Evolutionary conservation across 2,888 invertebrate genomes (phyloP).

Genomic region (Lithosia quadra): DNA sequence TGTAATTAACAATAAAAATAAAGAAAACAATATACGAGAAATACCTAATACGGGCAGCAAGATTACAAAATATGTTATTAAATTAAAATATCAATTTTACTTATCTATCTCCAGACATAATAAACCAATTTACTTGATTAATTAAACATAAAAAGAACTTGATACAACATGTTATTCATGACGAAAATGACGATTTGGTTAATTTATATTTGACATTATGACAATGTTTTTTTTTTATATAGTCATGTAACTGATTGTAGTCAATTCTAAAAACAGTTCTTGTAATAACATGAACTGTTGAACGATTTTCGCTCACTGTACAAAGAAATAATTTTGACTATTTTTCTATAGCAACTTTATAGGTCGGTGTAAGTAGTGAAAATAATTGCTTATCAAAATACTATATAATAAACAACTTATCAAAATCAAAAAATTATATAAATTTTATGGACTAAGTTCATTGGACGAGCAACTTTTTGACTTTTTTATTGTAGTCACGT

Average conservation of each 20-base stretch:
- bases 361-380: neutral
- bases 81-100: slow-evolving; percentile 1
- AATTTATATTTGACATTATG: neutral
- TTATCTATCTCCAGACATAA: slow-evolving; percentile 3
- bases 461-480: slow-evolving; percentile 26
- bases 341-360: too few species aligned
- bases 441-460: neutral
- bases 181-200: slow-evolving; percentile 9
- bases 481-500: slow-evolving; percentile 18
- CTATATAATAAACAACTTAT: too few species aligned
- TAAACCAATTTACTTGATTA: neutral
- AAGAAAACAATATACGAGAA: neutral
- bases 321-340: too few species aligned
- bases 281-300: neutral
- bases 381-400: too few species aligned
- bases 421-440: neutral
- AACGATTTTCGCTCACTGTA: neutral
- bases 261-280: neutral
- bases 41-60: neutral
- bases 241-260: neutral
- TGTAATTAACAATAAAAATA: too few species aligned
- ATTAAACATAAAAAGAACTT: slow-evolving; percentile 19
- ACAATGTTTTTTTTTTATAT: neutral
- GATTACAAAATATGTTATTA: slow-evolving; percentile 1
- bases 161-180: slow-evolving; percentile 20